Base-by-base conservation (phyloP, 2,888 invertebrate species). In the Deroplatys truncata region DNA sequence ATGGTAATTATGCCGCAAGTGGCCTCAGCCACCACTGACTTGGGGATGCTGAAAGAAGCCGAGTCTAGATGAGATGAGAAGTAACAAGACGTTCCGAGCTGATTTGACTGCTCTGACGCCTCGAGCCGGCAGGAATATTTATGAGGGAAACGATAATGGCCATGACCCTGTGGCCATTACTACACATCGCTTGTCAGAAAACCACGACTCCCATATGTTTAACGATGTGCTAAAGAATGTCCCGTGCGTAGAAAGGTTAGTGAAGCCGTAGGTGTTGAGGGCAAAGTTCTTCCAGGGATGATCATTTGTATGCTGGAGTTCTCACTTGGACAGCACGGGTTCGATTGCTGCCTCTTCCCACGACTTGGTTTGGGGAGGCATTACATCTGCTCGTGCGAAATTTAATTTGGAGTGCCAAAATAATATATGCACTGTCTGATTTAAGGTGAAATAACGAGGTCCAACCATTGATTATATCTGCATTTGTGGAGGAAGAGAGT, bases 81-180 rank as follows among this genome's bases (percentile, higher is more conserved):
- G 72, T 85, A 85, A 88, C 85, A 88, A 89, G 89, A 85, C 88
- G 88, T 85, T 31, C 35, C 49, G 82, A 83, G 83, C 28, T 84
- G 88, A 84, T 88, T 85, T 90, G 88, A 85, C 88, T 49, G 84
- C 85, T 49, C 56, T 28, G 28, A 85, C 16, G 28, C 28, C 87
- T 87, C 89, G 49, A 85, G 82, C 89, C 87, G 87, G 31, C 89
- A 87, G 84, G 88, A 89, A 88, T 89, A 88, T 89, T 89, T 89
- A 89, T 89, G 89, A 88, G 89, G 31, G 84, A 89, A 89, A 88
- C 84, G 88, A 88, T 89, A 89, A 89, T 89, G 89, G 43, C 89
- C 89, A 88, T 88, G 89, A 89, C 86, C 89, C 88, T 84, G 84
- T 84, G 89, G 72, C 84, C 89, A 89, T 89, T 84, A 89, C 88